Evolutionary conservation across 2,888 invertebrate species (phyloP), one percentile per base, ranked within the genome.

Genomic region (Tenodera sinensis): DNA sequence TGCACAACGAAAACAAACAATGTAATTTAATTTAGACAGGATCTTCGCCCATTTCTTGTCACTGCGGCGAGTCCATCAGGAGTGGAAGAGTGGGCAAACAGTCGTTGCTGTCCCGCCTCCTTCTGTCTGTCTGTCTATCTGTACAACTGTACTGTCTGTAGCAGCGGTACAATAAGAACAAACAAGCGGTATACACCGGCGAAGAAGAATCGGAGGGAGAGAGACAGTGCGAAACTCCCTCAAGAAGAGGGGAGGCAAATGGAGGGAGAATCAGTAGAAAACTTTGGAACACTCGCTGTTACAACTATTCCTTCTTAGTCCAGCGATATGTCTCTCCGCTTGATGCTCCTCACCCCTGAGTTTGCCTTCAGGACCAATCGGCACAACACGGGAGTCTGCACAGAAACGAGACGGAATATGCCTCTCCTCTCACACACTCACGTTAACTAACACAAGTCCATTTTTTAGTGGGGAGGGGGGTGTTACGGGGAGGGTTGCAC

Each of bases 281-380:
- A 89, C 90, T 90, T 89, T 88, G 87, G 89, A 88, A 89, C 89
- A 89, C 88, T 89, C 88, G 83, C 88, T 87, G 87, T n/a, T 71
- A 71, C 54, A 71, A 71, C 54, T 71, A 71, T 87, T 87, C 87
- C 82, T 83, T 47, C 27, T 47, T 30, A 34, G 54, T 71, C 54
- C 54, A 71, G 20, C 54, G 54, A 71, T 71, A 71, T 71, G 54
- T 71, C 54, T 71, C 54, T 71, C 54, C 54, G 54, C 54, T 71
- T 71, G 54, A 71, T 25, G 54, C 54, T 71, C 54, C 25, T 71
- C 54, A 71, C 54, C 54, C 54, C 54, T 71, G 20, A 15, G 42
- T 42, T 42, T 42, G 42, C 42, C 42, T 42, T 42, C 42, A 42
- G 42, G 42, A 42, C 42, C 42, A 42, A 42, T 71, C 54, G 54